Conservation (phyloP, 2,113 vertebrate genomes). For the Gambusia holbrooki region DNA sequence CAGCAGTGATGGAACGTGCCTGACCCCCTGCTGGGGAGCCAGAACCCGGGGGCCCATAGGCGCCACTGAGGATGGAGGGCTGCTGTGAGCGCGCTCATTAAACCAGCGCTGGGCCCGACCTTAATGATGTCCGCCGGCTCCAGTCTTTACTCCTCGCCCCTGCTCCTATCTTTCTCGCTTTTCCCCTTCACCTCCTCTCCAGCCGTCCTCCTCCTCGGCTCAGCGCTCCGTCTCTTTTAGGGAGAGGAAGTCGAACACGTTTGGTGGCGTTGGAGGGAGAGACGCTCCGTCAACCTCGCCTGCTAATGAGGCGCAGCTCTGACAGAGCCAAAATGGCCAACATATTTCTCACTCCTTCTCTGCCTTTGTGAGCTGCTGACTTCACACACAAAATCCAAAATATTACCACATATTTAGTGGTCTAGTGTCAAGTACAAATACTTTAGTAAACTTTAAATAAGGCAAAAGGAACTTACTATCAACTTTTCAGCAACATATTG, state of each 20-base stretch:
- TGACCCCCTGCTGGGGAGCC: slow-evolving; percentile 37
- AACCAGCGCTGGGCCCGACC: slow-evolving; percentile 50
- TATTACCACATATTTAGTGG: no score
- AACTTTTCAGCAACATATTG: no score
- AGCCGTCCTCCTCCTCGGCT: slow-evolving; percentile 25
- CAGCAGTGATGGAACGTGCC: slow-evolving; percentile 50
- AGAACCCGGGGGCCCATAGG: slow-evolving; percentile 59
- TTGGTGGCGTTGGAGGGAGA: slow-evolving; percentile 21
- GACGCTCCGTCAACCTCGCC: slow-evolving; percentile 60
- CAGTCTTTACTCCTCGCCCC: slow-evolving; percentile 23
- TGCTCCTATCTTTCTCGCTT: slow-evolving; percentile 28
- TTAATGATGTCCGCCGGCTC: slow-evolving; percentile 71
- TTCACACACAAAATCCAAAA: slow-evolving; percentile 8
- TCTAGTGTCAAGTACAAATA: no score
- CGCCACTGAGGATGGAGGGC: slow-evolving; percentile 68
- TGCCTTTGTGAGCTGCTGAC: slow-evolving; percentile 52
- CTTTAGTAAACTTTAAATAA: no score
- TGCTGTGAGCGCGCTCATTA: slow-evolving; percentile 73
- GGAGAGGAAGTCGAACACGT: slow-evolving; percentile 42
- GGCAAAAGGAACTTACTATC: no score
- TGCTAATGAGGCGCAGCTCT: slow-evolving; percentile 74
- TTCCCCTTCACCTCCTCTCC: slow-evolving; percentile 29
- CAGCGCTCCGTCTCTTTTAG: slow-evolving; percentile 31
- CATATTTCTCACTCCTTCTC: slow-evolving; percentile 62
- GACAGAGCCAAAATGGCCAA: slow-evolving; percentile 69